These are phyloP conservation scores for Trichonephila clavata DNA, from an alignment of 1,140 invertebrate species.

Conservation along the genomic window DNA sequence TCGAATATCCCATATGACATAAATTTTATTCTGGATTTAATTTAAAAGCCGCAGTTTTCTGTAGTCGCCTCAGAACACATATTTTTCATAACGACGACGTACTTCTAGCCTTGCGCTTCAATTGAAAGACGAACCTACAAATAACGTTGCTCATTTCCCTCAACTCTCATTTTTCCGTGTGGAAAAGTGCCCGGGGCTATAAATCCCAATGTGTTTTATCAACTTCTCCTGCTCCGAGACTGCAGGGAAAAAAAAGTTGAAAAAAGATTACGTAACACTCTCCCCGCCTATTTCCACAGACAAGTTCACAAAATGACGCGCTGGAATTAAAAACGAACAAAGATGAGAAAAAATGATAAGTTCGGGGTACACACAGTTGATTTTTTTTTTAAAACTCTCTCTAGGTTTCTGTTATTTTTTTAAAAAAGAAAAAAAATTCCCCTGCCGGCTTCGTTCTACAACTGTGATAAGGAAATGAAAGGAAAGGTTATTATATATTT, in stretches of 20 bases:
- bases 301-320: conserved; percentile 37
- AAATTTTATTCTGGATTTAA: conserved; percentile 53
- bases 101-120: neutral
- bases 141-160: conserved; percentile 49
- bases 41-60: conserved; percentile 31
- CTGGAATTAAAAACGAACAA: conserved; percentile 69
- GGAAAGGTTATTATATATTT: conserved; percentile 57
- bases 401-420: neutral
- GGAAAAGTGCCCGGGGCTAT: conserved; percentile 34
- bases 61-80: conserved; percentile 7
- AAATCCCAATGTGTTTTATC: conserved; percentile 60
- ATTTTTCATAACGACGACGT: conserved; percentile 10
- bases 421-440: too few relatives aligned
- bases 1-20: conserved; percentile 39
- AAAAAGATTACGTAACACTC: conserved; percentile 55
- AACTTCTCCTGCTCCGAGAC: conserved; percentile 26
- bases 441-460: neutral
- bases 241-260: conserved; percentile 30
- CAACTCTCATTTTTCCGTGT: neutral
- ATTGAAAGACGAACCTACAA: conserved; percentile 39
- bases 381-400: conserved; percentile 46
- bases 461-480: conserved; percentile 55
- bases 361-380: conserved; percentile 52
- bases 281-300: conserved; percentile 4
- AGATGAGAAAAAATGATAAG: conserved; percentile 72